Evolutionary conservation across 1,140 invertebrate genomes (phyloP).

Genomic region (Dryas iulia): DNA sequence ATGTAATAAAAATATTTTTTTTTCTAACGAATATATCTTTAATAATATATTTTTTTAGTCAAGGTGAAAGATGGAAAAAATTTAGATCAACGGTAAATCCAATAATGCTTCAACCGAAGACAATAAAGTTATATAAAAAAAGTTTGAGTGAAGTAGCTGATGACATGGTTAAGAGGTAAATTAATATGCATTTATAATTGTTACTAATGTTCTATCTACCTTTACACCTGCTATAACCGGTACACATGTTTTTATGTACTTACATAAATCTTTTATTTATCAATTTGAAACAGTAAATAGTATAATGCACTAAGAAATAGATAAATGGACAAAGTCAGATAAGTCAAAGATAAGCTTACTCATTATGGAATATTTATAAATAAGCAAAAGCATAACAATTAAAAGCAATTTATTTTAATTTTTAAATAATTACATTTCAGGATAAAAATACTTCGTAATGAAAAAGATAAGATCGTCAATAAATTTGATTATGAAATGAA

Average conservation of each 20-base stretch:
- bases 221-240: no score
- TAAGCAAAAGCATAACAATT: no score
- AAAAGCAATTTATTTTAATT: background rate
- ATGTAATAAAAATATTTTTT: no score
- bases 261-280: no score
- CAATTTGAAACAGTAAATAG: no score
- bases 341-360: no score
- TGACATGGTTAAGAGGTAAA: constrained; percentile 58
- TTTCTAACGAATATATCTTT: background rate
- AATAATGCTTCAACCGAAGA: constrained; percentile 77
- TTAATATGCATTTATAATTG: background rate
- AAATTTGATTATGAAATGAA: constrained; percentile 83
- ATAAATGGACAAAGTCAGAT: background rate
- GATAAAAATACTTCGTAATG: constrained; percentile 78
- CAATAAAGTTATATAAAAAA: constrained; percentile 65
- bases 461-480: constrained; percentile 76
- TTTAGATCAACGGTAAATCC: constrained; percentile 84
- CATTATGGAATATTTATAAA: no score
- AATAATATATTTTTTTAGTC: constrained; percentile 77
- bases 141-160: constrained; percentile 68
- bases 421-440: constrained; percentile 47
- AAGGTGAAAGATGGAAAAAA: constrained; percentile 88
- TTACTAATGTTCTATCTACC: no score
- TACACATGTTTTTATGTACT: no score
- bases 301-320: background rate